These are phyloP conservation scores for Rynchops niger DNA, from an alignment of 2,113 vertebrate species.

Conservation along the genomic window DNA sequence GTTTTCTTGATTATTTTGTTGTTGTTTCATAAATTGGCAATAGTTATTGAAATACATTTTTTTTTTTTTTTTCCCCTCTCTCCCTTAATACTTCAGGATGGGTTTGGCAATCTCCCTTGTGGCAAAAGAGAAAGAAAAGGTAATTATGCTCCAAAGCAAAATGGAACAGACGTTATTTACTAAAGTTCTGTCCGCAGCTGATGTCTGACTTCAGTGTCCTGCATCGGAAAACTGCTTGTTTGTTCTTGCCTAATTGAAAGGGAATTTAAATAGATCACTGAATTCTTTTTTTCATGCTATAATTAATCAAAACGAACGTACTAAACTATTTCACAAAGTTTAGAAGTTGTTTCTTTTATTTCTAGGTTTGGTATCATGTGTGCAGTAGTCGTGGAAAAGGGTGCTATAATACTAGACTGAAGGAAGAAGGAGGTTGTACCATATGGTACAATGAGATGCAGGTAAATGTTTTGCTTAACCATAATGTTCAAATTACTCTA, in stretches of 20 bases:
- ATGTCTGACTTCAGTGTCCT: not conserved
- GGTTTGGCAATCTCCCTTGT: slow-evolving; percentile 95
- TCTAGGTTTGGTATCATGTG: slow-evolving; percentile 96
- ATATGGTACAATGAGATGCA: slow-evolving; percentile 99
- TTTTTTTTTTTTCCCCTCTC: no score
- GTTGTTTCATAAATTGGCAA: not conserved
- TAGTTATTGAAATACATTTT: not conserved
- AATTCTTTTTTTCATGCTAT: not conserved
- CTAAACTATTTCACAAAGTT: not conserved
- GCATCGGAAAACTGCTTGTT: not conserved
- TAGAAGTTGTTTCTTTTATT: not conserved
- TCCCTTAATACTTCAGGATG: slow-evolving; percentile 81
- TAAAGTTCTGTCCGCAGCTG: not conserved
- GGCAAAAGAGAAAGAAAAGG: slow-evolving; percentile 97
- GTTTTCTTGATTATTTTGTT: not conserved
- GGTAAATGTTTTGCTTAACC: slow-evolving; percentile 55
- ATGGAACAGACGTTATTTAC: not conserved
- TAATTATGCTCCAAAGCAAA: slow-evolving; percentile 46
- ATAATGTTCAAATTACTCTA: not conserved
- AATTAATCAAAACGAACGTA: not conserved
- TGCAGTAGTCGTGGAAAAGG: slow-evolving; percentile 90
- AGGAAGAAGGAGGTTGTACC: slow-evolving; percentile 95
- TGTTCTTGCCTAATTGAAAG: not conserved
- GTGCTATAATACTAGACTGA: slow-evolving; percentile 93
- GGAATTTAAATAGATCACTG: not conserved